A percentile compares a stretch with the other conserved stretches of the same genome.
These are phyloP conservation scores for Tympanoctomys barrerae DNA, from an alignment of 2,797 vertebrate genomes.

Conservation along the genomic window DNA sequence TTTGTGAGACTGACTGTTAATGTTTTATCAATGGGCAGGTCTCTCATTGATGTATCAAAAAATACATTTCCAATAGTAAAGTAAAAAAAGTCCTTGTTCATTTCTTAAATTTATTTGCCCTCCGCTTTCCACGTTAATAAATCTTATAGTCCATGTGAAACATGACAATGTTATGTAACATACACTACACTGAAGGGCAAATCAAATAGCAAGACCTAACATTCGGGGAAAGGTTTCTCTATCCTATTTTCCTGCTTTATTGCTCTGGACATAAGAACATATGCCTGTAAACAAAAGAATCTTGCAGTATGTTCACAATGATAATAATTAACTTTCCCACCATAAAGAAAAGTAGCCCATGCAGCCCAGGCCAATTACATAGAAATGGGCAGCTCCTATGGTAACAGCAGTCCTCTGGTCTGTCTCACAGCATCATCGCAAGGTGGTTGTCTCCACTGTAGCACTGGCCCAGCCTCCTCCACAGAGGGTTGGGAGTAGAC, in stretches of 20 bases:
- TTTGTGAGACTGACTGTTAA: constrained; percentile 41
- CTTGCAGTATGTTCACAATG: constrained; percentile 72
- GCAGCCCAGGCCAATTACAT: constrained; percentile 76
- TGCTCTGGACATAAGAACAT: constrained; percentile 73
- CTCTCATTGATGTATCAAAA: constrained; percentile 64
- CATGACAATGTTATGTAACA: constrained; percentile 60
- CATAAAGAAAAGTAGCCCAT: constrained; percentile 68
- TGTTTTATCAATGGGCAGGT: constrained; percentile 43
- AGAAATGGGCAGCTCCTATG: constrained; percentile 73
- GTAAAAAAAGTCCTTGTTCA: constrained; percentile 55
- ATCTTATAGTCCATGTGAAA: constrained; percentile 69
- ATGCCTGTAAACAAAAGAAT: constrained; percentile 76
- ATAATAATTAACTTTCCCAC: constrained; percentile 77
- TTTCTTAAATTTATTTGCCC: constrained; percentile 69
- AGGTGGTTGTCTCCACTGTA: constrained; percentile 73
- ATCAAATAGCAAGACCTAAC: constrained; percentile 71
- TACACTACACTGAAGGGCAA: constrained; percentile 67
- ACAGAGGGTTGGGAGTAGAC: constrained; percentile 67
- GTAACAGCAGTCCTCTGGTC: constrained; percentile 74
- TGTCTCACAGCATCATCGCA: constrained; percentile 68
- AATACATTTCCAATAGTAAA: constrained; percentile 74
- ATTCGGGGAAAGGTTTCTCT: constrained; percentile 67
- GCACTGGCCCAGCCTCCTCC: constrained; percentile 74
- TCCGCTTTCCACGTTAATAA: constrained; percentile 66
- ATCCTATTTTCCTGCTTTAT: constrained; percentile 72